Percentiles rank a stretch among this genome's conserved stretches.
Evolutionary conservation across 2,113 vertebrate species (phyloP).

Genomic region (Larimichthys crocea): DNA sequence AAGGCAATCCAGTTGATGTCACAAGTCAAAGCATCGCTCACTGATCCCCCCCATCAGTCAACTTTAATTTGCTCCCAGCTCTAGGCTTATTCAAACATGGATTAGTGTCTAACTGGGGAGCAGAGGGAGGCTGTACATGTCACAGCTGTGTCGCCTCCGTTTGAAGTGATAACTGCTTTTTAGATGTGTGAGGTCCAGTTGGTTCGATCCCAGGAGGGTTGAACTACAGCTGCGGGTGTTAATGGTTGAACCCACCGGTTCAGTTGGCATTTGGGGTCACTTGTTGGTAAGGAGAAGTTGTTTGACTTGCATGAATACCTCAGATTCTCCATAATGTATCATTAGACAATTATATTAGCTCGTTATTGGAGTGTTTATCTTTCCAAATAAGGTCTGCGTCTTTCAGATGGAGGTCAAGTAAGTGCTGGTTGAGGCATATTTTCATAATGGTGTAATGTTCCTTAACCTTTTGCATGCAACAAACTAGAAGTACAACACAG

Average conservation of each 20-base stretch:
- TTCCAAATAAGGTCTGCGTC: conserved; percentile 28
- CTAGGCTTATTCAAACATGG: conserved; percentile 30
- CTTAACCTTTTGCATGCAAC: background rate
- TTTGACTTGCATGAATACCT: background rate
- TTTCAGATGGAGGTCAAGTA: background rate
- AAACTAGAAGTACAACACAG: background rate
- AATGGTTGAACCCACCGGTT: background rate
- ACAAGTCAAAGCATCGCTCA: background rate
- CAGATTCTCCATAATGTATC: background rate
- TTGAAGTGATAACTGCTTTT: conserved; percentile 29
- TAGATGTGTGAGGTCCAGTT: conserved; percentile 12
- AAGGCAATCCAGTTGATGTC: conserved; percentile 1
- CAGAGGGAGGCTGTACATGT: background rate
- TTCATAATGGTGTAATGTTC: background rate
- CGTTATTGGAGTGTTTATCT: conserved; percentile 7
- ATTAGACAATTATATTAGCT: background rate
- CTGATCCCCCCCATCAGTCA: conserved; percentile 47
- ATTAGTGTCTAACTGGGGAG: conserved; percentile 27
- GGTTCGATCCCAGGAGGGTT: conserved; percentile 4
- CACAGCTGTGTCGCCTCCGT: conserved; percentile 44
- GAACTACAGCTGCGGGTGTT: background rate
- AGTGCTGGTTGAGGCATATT: background rate
- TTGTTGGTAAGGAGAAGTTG: background rate
- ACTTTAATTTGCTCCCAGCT: conserved; percentile 40
- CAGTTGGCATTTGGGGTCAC: background rate